phyloP scores from a whole-genome alignment of 2,797 vertebrate genomes.

The Thaleichthys pacificus region DNA sequence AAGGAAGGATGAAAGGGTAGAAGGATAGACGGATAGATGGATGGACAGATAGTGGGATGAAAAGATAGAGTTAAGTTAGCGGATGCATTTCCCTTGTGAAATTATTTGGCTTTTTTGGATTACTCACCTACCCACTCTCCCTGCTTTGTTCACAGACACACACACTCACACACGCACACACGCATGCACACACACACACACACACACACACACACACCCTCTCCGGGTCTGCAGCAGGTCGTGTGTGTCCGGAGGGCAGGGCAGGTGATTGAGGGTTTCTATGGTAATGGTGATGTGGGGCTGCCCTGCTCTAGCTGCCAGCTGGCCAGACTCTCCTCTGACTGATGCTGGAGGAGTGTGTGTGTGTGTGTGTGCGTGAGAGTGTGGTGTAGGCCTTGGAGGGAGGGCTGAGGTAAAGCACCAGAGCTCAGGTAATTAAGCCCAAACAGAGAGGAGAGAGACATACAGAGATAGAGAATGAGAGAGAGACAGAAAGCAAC shows the following conservation, averaged over 20 bases:
- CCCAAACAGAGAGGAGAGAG: slow-evolving; percentile 4
- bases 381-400: slow-evolving; percentile 41
- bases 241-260: slow-evolving; percentile 35
- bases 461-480: too few relatives aligned
- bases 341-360: slow-evolving; percentile 41
- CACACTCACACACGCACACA: not conserved
- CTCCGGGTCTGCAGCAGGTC: slow-evolving; percentile 8
- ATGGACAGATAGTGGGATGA: slow-evolving; percentile 3
- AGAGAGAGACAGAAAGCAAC: slow-evolving; percentile 1
- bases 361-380: slow-evolving; percentile 2
- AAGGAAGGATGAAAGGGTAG: slow-evolving; percentile 28
- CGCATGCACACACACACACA: not conserved
- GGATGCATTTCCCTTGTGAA: not conserved
- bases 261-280: slow-evolving; percentile 51
- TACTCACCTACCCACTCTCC: not conserved
- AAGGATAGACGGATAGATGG: not conserved
- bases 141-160: not conserved
- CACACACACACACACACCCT: slow-evolving; percentile 1
- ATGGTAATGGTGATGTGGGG: slow-evolving; percentile 54
- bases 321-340: slow-evolving; percentile 50
- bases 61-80: not conserved
- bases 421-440: slow-evolving; percentile 55
- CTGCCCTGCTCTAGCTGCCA: slow-evolving; percentile 49
- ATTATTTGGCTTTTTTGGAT: too few relatives aligned
- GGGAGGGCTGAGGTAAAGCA: slow-evolving; percentile 56